Evolutionary conservation across 2,113 vertebrate genomes (phyloP).

Genomic region (Poecilia latipinna): DNA sequence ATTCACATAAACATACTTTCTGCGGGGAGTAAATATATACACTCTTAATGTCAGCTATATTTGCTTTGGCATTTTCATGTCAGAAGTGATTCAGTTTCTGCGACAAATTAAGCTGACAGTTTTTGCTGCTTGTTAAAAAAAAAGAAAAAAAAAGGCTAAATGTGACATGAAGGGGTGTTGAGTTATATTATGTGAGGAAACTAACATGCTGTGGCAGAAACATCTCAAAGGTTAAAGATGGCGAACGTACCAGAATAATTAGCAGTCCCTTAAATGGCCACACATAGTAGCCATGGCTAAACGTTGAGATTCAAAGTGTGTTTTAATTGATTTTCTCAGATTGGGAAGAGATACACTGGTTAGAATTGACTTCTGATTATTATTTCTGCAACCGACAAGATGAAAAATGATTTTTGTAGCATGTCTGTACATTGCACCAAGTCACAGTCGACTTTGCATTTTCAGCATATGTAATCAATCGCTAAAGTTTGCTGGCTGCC

Average conservation of each 20-base stretch:
- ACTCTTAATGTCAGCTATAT: conserved; percentile 1
- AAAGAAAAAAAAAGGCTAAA: background rate
- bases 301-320: no score
- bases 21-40: background rate
- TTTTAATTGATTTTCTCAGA: no score
- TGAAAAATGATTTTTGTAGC: no score
- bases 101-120: conserved; percentile 22
- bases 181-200: background rate
- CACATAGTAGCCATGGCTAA: no score
- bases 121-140: conserved; percentile 11
- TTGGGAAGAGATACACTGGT: no score
- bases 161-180: background rate
- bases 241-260: background rate
- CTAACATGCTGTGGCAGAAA: background rate
- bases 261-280: no score
- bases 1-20: background rate
- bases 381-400: no score
- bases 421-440: no score
- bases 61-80: conserved; percentile 19
- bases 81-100: background rate
- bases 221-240: background rate
- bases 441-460: no score
- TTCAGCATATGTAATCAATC: no score
- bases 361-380: no score
- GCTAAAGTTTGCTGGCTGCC: no score